These are phyloP conservation scores for Tenebrosternarchus preto DNA, from an alignment of 2,113 vertebrate genomes.

Conservation along the genomic window DNA sequence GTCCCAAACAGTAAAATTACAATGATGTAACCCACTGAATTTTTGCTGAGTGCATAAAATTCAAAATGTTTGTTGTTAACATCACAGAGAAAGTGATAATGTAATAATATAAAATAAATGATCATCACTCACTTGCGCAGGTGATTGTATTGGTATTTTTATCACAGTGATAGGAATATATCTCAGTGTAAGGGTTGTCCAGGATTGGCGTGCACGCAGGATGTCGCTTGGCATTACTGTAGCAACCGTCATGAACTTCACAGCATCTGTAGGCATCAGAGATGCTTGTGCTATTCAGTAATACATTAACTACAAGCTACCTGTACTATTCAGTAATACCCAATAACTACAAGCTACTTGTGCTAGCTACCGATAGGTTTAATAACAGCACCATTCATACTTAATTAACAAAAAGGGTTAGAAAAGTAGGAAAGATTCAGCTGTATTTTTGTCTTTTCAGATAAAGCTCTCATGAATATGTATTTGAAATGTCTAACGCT, in stretches of 20 bases:
- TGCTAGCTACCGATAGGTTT: too few species aligned
- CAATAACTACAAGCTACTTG: too few species aligned
- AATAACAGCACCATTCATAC: not conserved
- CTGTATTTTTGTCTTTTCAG: too few species aligned
- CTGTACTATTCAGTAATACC: not conserved
- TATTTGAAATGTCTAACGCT: too few species aligned
- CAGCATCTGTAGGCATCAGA: conserved; percentile 74
- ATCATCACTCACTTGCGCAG: conserved; percentile 67
- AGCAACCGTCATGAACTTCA: conserved; percentile 77
- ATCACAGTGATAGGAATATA: conserved; percentile 64
- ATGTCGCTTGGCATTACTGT: conserved; percentile 46
- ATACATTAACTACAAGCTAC: not conserved
- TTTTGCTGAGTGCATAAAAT: not conserved
- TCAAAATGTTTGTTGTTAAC: not conserved
- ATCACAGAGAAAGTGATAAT: not conserved
- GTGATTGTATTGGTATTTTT: conserved; percentile 54
- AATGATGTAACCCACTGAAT: not conserved
- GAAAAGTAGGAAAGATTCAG: too few species aligned
- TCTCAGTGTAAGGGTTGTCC: conserved; percentile 78
- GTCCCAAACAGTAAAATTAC: too few species aligned
- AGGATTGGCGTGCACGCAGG: conserved; percentile 55
- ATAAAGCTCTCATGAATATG: too few species aligned
- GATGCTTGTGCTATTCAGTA: not conserved
- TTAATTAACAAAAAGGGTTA: too few species aligned
- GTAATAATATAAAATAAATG: not conserved